Evolutionary conservation across 1,140 invertebrate species (phyloP), one percentile per base, ranked within the genome.

Genomic region (Araneus ventricosus): DNA sequence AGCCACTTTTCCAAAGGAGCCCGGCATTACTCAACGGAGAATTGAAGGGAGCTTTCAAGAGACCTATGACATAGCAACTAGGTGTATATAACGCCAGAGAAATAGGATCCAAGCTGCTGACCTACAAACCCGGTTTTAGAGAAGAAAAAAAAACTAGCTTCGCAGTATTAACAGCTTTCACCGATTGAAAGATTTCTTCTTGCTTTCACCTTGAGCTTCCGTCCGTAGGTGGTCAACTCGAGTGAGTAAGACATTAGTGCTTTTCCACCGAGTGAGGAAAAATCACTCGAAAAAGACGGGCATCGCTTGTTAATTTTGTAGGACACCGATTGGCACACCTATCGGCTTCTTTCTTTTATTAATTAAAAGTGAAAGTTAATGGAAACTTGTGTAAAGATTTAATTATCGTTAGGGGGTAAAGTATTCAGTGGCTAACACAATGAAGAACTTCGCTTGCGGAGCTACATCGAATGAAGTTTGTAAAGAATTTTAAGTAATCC

Each of bases 71-170:
- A 34, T 22, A 30, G 30, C 70, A 75, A 75, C 70, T 75, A 75
- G 70, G 70, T 75, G 70, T 75, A 27, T 75, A 75, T 22, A 75
- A 20, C 30, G 30, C 70, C 6, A 14, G 82, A 41, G 45, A 27
- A 57, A 84, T 52, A 84, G 82, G 39, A 84, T 84, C 45, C 52
- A 27, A 70, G 61, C 20, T 24, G 87, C 22, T 88, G 87, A 88
- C 87, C 87, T 63, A 88, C 22, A 88, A 88, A 88, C 87, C 87
- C 37, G 63, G 39, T 88, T 88, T 88, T 14, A 59, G 24, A 87
- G 37, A 63, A 57, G 61, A n/a, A 30, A 63, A 59, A 63, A 88
- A 88, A 45, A 70, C 39, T 41, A 63, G 63, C 37, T 45, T 39
- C 61, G 4, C 37, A 34, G n/a, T 61, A 88, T 70, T 88, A 88